A percentile compares a stretch with the other conserved stretches of the same genome.
These are phyloP conservation scores for Eurosta solidaginis DNA, from an alignment of 1,140 invertebrate species.

Conservation along the genomic window DNA sequence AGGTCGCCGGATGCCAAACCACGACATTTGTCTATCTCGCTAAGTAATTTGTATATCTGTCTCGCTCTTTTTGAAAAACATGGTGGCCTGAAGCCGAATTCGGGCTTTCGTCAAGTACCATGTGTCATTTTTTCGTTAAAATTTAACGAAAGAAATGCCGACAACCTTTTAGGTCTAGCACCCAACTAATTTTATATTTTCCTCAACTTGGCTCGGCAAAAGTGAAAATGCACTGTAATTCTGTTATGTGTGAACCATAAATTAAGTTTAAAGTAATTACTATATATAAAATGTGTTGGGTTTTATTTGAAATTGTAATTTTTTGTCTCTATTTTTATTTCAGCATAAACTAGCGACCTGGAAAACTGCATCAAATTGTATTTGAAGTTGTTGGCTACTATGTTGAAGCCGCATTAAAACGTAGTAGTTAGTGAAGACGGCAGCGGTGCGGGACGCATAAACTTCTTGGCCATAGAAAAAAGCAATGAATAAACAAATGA, in stretches of 20 bases:
- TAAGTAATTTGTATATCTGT: not conserved
- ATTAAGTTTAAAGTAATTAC: no score
- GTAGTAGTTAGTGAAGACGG: no score
- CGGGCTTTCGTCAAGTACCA: not conserved
- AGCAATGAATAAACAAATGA: constrained; percentile 57
- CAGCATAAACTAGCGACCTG: no score
- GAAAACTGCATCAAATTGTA: no score
- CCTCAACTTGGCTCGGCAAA: not conserved
- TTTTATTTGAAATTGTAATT: no score
- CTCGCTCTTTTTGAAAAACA: not conserved
- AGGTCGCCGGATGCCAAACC: not conserved
- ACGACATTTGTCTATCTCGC: not conserved
- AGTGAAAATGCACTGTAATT: not conserved
- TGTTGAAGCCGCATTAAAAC: not conserved
- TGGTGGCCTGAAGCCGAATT: not conserved
- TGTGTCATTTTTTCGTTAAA: constrained; percentile 20
- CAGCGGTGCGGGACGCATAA: no score
- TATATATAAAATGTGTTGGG: no score
- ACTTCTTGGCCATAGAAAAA: constrained; percentile 7
- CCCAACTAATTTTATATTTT: not conserved
- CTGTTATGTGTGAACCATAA: no score
- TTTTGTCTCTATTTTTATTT: no score
- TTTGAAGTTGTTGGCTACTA: no score
- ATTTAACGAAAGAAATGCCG: not conserved
- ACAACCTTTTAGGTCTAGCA: not conserved